Percentiles rank a stretch among this genome's conserved stretches.
These are phyloP conservation scores for Pyxicephalus adspersus DNA, from an alignment of 2,113 vertebrate genomes.

Conservation along the genomic window DNA sequence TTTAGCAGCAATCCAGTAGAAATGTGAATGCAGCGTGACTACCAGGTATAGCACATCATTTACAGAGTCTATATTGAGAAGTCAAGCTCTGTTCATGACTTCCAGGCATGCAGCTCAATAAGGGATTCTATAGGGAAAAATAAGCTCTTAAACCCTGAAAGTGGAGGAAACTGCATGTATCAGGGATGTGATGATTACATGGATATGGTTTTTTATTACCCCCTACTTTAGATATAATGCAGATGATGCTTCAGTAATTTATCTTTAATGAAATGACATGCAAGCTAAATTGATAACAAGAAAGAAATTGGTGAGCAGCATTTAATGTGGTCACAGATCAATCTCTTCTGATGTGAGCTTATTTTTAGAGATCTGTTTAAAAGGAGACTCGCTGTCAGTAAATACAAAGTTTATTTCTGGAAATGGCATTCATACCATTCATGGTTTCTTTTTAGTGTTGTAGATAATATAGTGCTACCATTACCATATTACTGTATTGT, in stretches of 20 bases:
- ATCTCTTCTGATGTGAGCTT: too few species aligned
- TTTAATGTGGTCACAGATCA: too few species aligned
- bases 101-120: constrained; percentile 9
- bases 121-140: constrained; percentile 1
- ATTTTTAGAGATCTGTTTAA: too few species aligned
- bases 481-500: too few species aligned
- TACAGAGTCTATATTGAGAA: neutral
- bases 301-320: too few species aligned
- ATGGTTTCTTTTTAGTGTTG: too few species aligned
- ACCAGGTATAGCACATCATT: neutral
- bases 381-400: too few species aligned
- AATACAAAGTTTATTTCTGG: too few species aligned
- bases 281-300: neutral
- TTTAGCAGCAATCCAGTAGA: constrained; percentile 1
- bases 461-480: too few species aligned
- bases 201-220: neutral
- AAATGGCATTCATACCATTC: too few species aligned
- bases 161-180: neutral
- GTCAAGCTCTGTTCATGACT: neutral
- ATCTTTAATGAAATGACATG: neutral
- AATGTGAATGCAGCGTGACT: neutral
- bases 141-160: neutral
- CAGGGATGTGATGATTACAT: neutral
- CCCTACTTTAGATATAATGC: neutral
- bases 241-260: neutral